Percentiles rank a stretch among this genome's conserved stretches.
phyloP scores from a whole-genome alignment of 2,888 invertebrate genomes.

The Stramonita haemastoma region DNA sequence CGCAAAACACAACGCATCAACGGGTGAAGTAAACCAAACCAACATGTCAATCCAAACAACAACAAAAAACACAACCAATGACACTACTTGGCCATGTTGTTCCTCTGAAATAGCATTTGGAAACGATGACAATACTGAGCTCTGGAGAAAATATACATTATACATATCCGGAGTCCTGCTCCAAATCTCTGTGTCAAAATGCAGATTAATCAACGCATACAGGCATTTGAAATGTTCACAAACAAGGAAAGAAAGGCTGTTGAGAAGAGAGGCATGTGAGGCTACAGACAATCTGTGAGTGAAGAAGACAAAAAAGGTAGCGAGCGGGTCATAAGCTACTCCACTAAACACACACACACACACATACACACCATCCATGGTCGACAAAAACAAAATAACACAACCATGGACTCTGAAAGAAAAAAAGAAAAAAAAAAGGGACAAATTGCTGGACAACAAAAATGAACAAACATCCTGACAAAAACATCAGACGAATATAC shows the following conservation, averaged over 20 bases:
- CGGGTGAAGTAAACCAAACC: background rate
- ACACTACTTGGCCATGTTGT: constrained; percentile 33
- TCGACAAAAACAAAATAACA: too few relatives aligned
- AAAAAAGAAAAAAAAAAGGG: background rate
- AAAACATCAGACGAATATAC: too few relatives aligned
- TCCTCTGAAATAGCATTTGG: constrained; percentile 9
- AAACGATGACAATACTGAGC: background rate
- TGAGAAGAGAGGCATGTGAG: background rate
- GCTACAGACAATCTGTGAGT: too few relatives aligned
- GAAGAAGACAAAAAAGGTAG: too few relatives aligned
- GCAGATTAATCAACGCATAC: background rate
- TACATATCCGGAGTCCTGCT: background rate
- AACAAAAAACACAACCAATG: background rate
- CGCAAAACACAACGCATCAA: constrained; percentile 4
- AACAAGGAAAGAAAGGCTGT: background rate
- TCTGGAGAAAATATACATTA: background rate
- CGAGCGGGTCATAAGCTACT: too few relatives aligned
- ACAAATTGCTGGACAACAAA: background rate
- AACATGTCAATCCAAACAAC: background rate
- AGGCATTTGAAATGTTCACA: background rate
- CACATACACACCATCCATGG: too few relatives aligned
- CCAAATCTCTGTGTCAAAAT: constrained; percentile 18
- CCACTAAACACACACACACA: too few relatives aligned
- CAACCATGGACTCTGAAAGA: too few relatives aligned
- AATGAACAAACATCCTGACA: too few relatives aligned